A percentile compares a stretch with the other conserved stretches of the same genome.
Conservation (phyloP, 2,113 vertebrate genomes). For the Hoplias malabaricus region DNA sequence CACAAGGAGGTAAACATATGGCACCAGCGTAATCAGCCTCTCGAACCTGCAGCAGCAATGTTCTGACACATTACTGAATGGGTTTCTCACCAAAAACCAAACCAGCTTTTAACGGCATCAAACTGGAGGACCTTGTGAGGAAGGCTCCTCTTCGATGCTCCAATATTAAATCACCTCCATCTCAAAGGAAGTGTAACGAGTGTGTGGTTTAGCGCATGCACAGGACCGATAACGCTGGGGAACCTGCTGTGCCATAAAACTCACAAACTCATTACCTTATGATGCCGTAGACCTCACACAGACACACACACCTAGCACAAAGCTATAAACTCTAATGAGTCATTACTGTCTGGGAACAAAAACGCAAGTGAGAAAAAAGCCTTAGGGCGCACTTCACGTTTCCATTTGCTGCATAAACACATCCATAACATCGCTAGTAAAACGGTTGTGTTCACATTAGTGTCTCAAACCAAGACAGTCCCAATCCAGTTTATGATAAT, state of each 20-base stretch:
- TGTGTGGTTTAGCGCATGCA: conserved; percentile 10
- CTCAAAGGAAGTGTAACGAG: conserved; percentile 25
- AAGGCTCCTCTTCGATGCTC: background rate
- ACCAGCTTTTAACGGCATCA: background rate
- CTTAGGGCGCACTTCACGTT: conserved; percentile 14
- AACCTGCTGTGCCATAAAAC: conserved; percentile 23
- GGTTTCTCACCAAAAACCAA: background rate
- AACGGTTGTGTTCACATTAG: background rate
- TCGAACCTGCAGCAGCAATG: background rate
- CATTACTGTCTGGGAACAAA: conserved; percentile 18
- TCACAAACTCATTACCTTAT: conserved; percentile 43
- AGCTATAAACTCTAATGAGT: conserved; percentile 42
- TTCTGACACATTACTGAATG: background rate
- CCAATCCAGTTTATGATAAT: no score
- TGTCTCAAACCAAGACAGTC: background rate
- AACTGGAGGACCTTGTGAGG: background rate
- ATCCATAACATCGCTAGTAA: background rate
- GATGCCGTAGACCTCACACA: conserved; percentile 2
- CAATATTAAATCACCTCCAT: conserved; percentile 10
- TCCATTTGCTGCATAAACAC: conserved; percentile 3
- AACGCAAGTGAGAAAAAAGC: conserved; percentile 11
- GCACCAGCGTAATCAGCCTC: no score
- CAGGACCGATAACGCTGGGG: conserved; percentile 10
- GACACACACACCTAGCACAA: conserved; percentile 2
- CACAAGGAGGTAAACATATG: no score